Conservation (phyloP, 2,888 invertebrate genomes). For the Stenichneumon culpator region DNA sequence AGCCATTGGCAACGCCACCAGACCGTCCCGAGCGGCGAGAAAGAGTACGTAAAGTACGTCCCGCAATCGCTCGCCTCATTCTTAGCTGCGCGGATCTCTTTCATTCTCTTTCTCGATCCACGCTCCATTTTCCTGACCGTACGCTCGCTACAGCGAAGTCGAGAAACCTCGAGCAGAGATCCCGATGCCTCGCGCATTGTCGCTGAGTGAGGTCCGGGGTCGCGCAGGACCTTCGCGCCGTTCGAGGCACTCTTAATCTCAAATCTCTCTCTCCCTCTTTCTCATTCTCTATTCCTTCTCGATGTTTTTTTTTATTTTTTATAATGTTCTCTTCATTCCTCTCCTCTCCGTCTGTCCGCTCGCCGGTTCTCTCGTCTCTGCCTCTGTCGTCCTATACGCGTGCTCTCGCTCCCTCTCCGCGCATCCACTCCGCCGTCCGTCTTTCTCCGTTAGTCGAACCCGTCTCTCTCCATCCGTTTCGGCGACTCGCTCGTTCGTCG, state of each 20-base stretch:
- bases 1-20: slow-evolving; percentile 6
- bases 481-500: slow-evolving; percentile 69
- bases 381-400: slow-evolving; percentile 29
- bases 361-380: slow-evolving; percentile 31
- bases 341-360: slow-evolving; percentile 34
- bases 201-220: slow-evolving; percentile 53
- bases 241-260: slow-evolving; percentile 55
- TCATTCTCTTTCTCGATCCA: background rate
- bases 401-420: slow-evolving; percentile 55
- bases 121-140: too few species aligned
- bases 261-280: slow-evolving; percentile 56
- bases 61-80: background rate
- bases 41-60: slow-evolving; percentile 7
- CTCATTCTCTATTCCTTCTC: slow-evolving; percentile 42
- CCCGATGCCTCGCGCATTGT: slow-evolving; percentile 1
- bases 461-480: slow-evolving; percentile 61
- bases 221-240: slow-evolving; percentile 67
- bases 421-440: background rate
- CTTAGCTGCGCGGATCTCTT: background rate
- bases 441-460: slow-evolving; percentile 67
- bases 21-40: slow-evolving; percentile 8
- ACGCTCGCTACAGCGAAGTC: too few species aligned
- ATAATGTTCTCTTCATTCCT: slow-evolving; percentile 22
- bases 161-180: background rate
- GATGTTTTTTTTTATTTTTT: background rate